Percentiles rank a stretch among this genome's conserved stretches.
These are phyloP conservation scores for Aphrocallistes beatrix DNA, from an alignment of 37 sponge, comb jelly and placozoan species.

Conservation along the genomic window DNA sequence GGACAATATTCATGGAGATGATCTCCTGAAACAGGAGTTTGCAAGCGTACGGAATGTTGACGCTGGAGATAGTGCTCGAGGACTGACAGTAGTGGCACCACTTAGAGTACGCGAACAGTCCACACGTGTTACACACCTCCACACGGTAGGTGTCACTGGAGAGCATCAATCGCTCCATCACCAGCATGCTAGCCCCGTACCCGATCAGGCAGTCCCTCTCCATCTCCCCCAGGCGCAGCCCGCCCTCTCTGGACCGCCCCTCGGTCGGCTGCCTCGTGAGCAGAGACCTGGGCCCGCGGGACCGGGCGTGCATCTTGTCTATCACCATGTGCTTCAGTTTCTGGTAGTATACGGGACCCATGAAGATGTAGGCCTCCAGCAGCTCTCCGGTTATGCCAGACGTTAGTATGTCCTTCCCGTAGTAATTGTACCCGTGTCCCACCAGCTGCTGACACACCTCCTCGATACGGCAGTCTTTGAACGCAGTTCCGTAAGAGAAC, in stretches of 20 bases:
- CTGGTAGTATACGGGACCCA: constrained; percentile 98
- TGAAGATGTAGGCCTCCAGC: constrained; percentile 82
- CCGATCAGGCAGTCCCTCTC: constrained; percentile 97
- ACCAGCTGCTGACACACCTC: constrained; percentile 74
- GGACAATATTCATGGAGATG: constrained; percentile 94
- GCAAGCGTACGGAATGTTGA: constrained; percentile 97
- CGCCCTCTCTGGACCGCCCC: constrained; percentile 92
- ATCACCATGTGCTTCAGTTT: constrained; percentile 99
- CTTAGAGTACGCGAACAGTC: constrained; percentile 84
- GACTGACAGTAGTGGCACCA: constrained; percentile 93
- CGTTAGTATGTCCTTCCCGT: constrained; percentile 87
- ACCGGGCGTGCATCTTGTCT: constrained; percentile 98
- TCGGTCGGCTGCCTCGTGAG: constrained; percentile 97
- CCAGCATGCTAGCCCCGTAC: constrained; percentile 93
- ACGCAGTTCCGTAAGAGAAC: constrained; percentile 91
- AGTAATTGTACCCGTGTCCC: constrained; percentile 81
- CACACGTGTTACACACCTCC: constrained; percentile 88
- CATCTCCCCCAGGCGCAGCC: constrained; percentile 96
- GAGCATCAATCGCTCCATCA: constrained; percentile 93
- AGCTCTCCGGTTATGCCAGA: constrained; percentile 96
- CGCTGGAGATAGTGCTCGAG: constrained; percentile 64
- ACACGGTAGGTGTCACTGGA: constrained; percentile 91
- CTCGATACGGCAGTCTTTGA: constrained; percentile 63
- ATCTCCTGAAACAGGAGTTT: constrained; percentile 96
- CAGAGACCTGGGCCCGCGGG: constrained; percentile 85